Evolutionary conservation across 2,113 vertebrate genomes (phyloP), one percentile per base, ranked within the genome.

Genomic region (Talpa occidentalis): DNA sequence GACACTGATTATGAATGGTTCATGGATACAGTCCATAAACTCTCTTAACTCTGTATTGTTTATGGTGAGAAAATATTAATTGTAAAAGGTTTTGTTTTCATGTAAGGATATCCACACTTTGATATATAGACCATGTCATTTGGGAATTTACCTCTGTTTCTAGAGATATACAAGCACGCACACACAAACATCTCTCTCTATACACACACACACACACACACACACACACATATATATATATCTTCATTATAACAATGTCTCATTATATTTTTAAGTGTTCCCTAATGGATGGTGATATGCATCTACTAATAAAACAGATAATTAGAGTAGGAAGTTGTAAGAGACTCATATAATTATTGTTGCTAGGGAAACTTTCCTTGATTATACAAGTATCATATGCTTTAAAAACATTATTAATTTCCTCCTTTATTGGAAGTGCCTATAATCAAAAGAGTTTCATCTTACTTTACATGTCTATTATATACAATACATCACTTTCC

Each of bases 221-320:
- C 17, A 73, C 42, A 1, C 32, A 1, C 0, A 5, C 90, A 6
- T 28, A 32, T 73, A 24, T 37, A 42, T 85, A 24, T 82, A 79
- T 95, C 92, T 97, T 96, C 88, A 78, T 96, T 54, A 21, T 83
- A 93, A 88, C 52, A 94, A 60, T 91, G 15, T 95, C 96, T 98
- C 95, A 67, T 93, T 95, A 82, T 59, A 5, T 87, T 93, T 94
- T 92, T 94, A 96, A 97, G 87, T 95, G 59, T 37, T 96, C 64
- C 83, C 76, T 97, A 77, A 97, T 79, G n/a, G 12, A 92, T 95
- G 74, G 21, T 85, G 93, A 92, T 90, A 59, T 2, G 47, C 81
- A 92, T 96, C 56, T 60, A 78, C 85, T 96, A 97, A 97, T 95
- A 91, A 97, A 97, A 93, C 32, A 95, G 89, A 92, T 97, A 94